Conservation (phyloP, 2,888 invertebrate genomes). For the Spilarctia lutea region DNA sequence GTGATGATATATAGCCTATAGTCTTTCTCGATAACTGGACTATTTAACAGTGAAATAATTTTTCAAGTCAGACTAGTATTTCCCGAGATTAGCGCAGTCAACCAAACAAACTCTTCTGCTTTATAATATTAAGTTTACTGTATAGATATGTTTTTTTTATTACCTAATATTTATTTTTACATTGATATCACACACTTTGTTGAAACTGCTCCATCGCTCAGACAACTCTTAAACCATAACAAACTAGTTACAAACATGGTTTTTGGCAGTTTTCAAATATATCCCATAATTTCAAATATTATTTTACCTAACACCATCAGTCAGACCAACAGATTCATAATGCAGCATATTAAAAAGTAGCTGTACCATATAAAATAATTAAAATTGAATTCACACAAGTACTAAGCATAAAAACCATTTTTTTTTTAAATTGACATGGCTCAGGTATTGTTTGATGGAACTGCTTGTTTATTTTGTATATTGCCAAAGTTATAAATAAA, state of each 20-base stretch:
- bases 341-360: neutral
- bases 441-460: neutral
- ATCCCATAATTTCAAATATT: neutral
- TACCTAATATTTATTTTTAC: neutral
- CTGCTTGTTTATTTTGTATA: neutral
- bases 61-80: too few relatives aligned
- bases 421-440: too few relatives aligned
- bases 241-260: neutral
- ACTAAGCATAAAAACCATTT: neutral
- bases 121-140: too few relatives aligned
- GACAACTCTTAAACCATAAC: neutral
- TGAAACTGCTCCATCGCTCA: neutral
- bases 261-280: neutral
- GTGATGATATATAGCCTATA: too few relatives aligned
- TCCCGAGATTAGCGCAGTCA: too few relatives aligned
- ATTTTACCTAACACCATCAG: neutral
- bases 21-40: too few relatives aligned
- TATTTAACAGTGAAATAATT: too few relatives aligned
- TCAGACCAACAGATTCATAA: neutral
- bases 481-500: neutral
- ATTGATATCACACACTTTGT: neutral
- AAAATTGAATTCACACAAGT: neutral
- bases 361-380: neutral
- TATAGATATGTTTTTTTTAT: too few relatives aligned
- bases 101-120: too few relatives aligned